These are phyloP conservation scores for Sebastes minor DNA, from an alignment of 2,797 vertebrate genomes.

Conservation along the genomic window DNA sequence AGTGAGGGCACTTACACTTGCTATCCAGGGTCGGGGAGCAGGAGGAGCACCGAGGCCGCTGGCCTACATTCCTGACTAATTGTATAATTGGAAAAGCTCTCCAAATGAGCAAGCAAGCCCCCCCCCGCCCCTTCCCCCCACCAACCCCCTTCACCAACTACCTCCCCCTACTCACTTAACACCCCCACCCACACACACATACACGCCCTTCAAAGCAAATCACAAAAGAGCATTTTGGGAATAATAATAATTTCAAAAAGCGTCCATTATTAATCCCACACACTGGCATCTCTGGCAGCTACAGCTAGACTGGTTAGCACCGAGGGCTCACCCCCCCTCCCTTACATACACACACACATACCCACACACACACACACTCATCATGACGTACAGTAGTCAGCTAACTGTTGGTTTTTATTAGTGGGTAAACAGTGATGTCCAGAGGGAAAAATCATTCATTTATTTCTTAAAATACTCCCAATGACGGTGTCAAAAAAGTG, in stretches of 20 bases:
- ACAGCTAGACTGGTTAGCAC: slow-evolving; percentile 60
- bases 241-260: slow-evolving; percentile 86
- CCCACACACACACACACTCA: background rate
- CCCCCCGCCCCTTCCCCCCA: slow-evolving; percentile 57
- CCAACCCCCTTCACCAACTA: slow-evolving; percentile 42
- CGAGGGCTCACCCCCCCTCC: background rate
- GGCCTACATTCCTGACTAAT: slow-evolving; percentile 89
- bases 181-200: slow-evolving; percentile 60
- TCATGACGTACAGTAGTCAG: background rate
- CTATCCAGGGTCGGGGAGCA: slow-evolving; percentile 76
- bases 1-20: slow-evolving; percentile 51
- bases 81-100: slow-evolving; percentile 89
- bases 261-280: slow-evolving; percentile 82
- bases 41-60: slow-evolving; percentile 80
- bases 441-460: background rate
- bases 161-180: slow-evolving; percentile 67
- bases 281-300: slow-evolving; percentile 64
- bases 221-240: slow-evolving; percentile 89
- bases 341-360: background rate
- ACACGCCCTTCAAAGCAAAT: slow-evolving; percentile 84
- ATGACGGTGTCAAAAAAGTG: background rate
- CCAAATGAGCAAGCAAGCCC: slow-evolving; percentile 83
- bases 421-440: background rate
- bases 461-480: background rate
- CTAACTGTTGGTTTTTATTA: background rate